These are phyloP conservation scores for Pluvialis apricaria DNA, from an alignment of 2,113 vertebrate genomes.

Conservation along the genomic window DNA sequence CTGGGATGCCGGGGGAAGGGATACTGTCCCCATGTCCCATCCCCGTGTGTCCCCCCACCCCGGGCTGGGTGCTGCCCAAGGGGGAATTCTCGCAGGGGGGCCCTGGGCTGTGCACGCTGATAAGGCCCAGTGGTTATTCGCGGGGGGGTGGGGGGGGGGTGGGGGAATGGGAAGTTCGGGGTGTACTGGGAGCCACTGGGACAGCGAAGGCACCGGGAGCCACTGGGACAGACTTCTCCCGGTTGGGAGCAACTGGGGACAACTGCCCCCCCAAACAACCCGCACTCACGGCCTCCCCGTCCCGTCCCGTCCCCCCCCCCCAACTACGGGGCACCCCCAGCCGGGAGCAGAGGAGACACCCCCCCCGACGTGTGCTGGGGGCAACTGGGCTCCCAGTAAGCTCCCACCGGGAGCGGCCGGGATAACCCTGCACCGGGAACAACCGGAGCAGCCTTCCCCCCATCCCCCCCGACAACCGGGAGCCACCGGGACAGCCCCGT, in stretches of 20 bases:
- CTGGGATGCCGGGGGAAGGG: not conserved
- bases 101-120: not conserved
- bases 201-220: too few relatives aligned
- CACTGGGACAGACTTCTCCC: not conserved
- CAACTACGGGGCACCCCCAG: not conserved
- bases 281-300: too few relatives aligned
- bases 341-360: too few relatives aligned
- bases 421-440: not conserved
- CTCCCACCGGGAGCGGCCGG: not conserved
- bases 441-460: not conserved
- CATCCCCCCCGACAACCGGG: not conserved
- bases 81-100: not conserved
- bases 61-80: not conserved
- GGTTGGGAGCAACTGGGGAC: not conserved
- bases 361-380: not conserved
- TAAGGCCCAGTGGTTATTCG: not conserved
- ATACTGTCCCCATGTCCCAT: too few relatives aligned
- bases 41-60: not conserved
- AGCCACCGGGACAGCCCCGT: not conserved
- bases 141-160: accelerated
- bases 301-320: too few relatives aligned
- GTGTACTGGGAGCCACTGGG: not conserved
- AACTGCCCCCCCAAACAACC: too few relatives aligned
- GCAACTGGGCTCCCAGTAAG: not conserved
- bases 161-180: too few relatives aligned